Conservation (phyloP, 2,888 invertebrate species). For the Clostera curtula region DNA sequence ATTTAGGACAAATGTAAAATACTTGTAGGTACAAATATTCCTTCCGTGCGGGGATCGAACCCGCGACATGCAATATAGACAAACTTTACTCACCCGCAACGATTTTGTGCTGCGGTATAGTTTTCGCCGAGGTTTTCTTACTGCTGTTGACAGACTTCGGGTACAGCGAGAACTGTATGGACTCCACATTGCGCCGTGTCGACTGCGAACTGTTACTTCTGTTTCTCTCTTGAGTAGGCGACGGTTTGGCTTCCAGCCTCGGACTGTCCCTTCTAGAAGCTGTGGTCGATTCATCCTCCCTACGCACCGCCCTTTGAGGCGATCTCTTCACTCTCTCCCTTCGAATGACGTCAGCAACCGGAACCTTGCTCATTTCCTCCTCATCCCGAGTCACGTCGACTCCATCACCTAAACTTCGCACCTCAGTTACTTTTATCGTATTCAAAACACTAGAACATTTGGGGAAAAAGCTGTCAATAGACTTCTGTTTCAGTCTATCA, state of each 20-base stretch:
- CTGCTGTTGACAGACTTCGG: slow-evolving; percentile 39
- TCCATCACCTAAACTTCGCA: slow-evolving; percentile 17
- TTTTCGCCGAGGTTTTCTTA: slow-evolving; percentile 25
- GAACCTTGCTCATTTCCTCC: slow-evolving; percentile 54
- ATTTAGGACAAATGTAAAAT: too few species aligned
- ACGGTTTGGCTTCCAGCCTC: slow-evolving; percentile 30
- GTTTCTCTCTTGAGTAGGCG: slow-evolving; percentile 29
- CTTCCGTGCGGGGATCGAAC: too few species aligned
- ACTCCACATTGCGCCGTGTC: slow-evolving; percentile 40
- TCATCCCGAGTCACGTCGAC: slow-evolving; percentile 30
- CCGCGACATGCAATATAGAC: background rate
- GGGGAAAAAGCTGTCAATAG: slow-evolving; percentile 43
- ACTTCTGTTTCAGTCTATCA: slow-evolving; percentile 41
- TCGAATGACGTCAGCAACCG: slow-evolving; percentile 39
- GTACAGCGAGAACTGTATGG: slow-evolving; percentile 41
- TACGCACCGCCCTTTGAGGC: slow-evolving; percentile 22
- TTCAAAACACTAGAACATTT: slow-evolving; percentile 29
- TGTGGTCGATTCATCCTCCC: slow-evolving; percentile 31
- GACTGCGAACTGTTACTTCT: slow-evolving; percentile 34
- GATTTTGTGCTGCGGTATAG: slow-evolving; percentile 56
- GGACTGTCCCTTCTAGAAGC: slow-evolving; percentile 27
- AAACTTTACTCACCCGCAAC: slow-evolving; percentile 46
- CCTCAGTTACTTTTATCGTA: slow-evolving; percentile 17
- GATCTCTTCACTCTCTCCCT: slow-evolving; percentile 33
- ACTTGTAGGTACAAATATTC: too few species aligned